These are phyloP conservation scores for Eurytoma californica DNA, from an alignment of 2,888 invertebrate genomes.

Conservation along the genomic window DNA sequence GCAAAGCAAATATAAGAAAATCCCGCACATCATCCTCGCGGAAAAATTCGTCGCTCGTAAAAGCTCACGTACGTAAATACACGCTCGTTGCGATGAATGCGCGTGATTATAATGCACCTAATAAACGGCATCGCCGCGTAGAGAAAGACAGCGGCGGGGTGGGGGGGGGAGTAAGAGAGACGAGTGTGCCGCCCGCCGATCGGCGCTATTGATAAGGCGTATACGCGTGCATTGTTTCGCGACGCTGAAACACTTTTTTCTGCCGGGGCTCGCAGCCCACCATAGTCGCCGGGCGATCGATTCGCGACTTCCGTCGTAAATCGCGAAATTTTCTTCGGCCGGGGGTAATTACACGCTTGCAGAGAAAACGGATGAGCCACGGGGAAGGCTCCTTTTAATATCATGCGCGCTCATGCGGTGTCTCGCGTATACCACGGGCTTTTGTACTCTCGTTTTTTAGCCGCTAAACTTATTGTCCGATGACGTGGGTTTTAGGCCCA, in stretches of 20 bases:
- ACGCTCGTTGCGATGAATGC: conserved; percentile 37
- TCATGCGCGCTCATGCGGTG: too few species aligned
- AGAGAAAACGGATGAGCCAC: conserved; percentile 46
- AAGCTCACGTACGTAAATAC: not conserved
- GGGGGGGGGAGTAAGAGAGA: conserved; percentile 1
- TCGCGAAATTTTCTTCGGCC: conserved; percentile 56
- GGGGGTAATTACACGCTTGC: conserved; percentile 48
- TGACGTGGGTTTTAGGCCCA: too few species aligned
- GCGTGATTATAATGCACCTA: conserved; percentile 52
- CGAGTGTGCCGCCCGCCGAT: conserved; percentile 43
- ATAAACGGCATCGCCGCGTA: conserved; percentile 50
- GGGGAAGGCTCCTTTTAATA: not conserved
- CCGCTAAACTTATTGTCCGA: too few species aligned
- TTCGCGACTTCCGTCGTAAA: conserved; percentile 60
- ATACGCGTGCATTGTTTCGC: conserved; percentile 58
- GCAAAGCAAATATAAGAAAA: conserved; percentile 2
- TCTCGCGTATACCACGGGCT: too few species aligned
- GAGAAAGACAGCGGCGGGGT: not conserved
- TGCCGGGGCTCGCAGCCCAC: conserved; percentile 30
- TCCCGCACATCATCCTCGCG: conserved; percentile 7
- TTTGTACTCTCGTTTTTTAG: too few species aligned
- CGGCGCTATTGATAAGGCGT: conserved; percentile 52
- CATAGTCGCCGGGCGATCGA: conserved; percentile 50
- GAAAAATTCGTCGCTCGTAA: conserved; percentile 16
- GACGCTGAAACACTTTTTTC: conserved; percentile 52